These are phyloP conservation scores for Harpagus bidentatus DNA, from an alignment of 2,113 vertebrate genomes.

Conservation along the genomic window DNA sequence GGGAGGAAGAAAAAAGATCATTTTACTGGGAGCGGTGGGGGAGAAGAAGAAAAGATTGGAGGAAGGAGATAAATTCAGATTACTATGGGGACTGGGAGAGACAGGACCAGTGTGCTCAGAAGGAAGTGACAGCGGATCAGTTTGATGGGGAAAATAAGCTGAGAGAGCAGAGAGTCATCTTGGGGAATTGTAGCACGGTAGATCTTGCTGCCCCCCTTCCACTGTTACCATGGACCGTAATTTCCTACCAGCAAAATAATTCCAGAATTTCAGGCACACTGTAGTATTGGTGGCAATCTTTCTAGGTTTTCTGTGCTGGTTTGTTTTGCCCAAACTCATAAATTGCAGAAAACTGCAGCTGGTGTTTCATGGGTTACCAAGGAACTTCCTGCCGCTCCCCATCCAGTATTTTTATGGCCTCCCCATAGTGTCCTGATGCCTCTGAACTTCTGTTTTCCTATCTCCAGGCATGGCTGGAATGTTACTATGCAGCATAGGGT, in stretches of 20 bases:
- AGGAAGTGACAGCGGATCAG: not conserved
- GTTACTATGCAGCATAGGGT: not conserved
- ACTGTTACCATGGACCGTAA: not conserved
- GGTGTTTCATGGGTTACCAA: conserved; percentile 3
- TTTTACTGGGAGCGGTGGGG: not conserved
- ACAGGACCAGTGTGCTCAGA: not conserved
- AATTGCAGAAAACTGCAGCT: not conserved
- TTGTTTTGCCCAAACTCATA: not conserved
- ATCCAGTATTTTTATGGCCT: conserved; percentile 17
- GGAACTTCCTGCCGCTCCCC: not conserved
- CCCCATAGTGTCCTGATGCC: not conserved
- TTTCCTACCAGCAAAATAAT: not conserved
- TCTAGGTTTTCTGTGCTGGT: not conserved
- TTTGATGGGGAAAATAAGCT: not conserved
- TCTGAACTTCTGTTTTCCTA: not conserved
- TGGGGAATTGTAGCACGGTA: not conserved
- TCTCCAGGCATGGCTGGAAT: not conserved
- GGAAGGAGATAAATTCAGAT: conserved; percentile 8
- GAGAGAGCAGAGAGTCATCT: not conserved
- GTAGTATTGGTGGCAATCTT: not conserved
- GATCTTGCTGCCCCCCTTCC: not conserved
- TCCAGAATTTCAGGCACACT: not conserved
- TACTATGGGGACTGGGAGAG: not conserved
- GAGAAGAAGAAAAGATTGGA: not conserved
- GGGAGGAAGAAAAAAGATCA: not conserved